phyloP scores from a whole-genome alignment of 2,888 invertebrate genomes.

The Norana najaformis region DNA sequence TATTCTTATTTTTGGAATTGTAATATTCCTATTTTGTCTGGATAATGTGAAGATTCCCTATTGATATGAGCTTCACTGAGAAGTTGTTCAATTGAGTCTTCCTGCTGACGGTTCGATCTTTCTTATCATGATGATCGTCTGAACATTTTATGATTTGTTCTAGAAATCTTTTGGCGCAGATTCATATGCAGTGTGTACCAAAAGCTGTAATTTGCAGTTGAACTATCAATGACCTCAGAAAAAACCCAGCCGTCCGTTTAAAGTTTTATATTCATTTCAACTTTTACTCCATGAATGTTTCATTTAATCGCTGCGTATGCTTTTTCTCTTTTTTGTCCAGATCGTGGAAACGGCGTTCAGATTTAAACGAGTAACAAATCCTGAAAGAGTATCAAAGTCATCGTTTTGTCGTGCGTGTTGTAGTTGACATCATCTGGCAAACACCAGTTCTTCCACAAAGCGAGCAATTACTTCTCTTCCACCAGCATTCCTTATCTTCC shows the following conservation, averaged over 20 bases:
- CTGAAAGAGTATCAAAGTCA: background rate
- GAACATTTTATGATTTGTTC: background rate
- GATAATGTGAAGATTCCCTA: background rate
- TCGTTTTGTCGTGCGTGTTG: background rate
- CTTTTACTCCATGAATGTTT: background rate
- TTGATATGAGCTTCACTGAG: background rate
- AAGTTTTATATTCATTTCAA: background rate
- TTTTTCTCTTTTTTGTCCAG: background rate
- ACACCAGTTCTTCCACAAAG: background rate
- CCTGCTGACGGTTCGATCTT: background rate
- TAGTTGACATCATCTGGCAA: too few species aligned
- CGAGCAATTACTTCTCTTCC: background rate
- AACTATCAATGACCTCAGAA: background rate
- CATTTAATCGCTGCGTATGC: background rate
- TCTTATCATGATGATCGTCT: background rate
- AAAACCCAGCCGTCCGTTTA: background rate
- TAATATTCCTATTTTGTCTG: background rate
- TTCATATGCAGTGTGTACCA: background rate
- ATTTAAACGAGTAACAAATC: background rate
- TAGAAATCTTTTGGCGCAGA: background rate
- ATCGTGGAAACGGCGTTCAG: background rate
- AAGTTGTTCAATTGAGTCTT: background rate
- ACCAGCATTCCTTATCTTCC: background rate
- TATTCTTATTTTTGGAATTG: too few species aligned
- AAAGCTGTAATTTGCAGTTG: background rate